A percentile compares a stretch with the other conserved stretches of the same genome.
Conservation (phyloP, 2,888 invertebrate genomes). For the Scrobipalpa costella region DNA sequence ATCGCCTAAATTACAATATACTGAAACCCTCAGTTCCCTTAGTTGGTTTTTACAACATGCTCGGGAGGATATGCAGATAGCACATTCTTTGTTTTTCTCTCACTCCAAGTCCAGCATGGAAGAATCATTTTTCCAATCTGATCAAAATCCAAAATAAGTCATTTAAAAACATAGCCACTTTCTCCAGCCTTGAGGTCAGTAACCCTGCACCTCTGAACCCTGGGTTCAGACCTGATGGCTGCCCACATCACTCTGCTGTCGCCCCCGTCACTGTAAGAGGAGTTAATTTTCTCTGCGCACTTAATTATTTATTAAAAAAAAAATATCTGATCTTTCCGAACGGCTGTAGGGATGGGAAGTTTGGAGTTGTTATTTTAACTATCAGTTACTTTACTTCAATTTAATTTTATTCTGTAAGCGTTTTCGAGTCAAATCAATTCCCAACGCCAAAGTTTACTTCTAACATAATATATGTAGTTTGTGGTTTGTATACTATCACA, state of each 20-base stretch:
- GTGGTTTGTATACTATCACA: too few relatives aligned
- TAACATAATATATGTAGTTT: too few relatives aligned
- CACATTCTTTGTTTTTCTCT: too few relatives aligned
- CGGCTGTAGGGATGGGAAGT: slow-evolving; percentile 3
- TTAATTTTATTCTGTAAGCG: too few relatives aligned
- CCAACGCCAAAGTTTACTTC: too few relatives aligned
- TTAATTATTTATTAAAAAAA: slow-evolving; percentile 63
- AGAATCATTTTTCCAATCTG: too few relatives aligned
- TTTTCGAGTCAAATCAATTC: too few relatives aligned
- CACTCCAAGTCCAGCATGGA: too few relatives aligned
- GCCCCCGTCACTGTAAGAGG: slow-evolving; percentile 60
- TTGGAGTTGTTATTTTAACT: background rate
- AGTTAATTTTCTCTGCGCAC: slow-evolving; percentile 71
- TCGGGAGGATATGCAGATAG: too few relatives aligned
- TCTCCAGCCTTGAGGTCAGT: slow-evolving; percentile 36
- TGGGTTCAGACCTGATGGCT: slow-evolving; percentile 51
- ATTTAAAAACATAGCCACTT: slow-evolving; percentile 11
- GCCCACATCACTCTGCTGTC: slow-evolving; percentile 68
- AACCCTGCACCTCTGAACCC: slow-evolving; percentile 50
- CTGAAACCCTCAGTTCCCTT: too few relatives aligned
- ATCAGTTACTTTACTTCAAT: background rate
- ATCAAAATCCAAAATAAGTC: background rate
- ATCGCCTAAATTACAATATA: too few relatives aligned
- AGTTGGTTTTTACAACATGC: too few relatives aligned
- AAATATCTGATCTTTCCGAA: slow-evolving; percentile 39